phyloP scores from a whole-genome alignment of 2,888 invertebrate species.

The Aspidapion aeneum region DNA sequence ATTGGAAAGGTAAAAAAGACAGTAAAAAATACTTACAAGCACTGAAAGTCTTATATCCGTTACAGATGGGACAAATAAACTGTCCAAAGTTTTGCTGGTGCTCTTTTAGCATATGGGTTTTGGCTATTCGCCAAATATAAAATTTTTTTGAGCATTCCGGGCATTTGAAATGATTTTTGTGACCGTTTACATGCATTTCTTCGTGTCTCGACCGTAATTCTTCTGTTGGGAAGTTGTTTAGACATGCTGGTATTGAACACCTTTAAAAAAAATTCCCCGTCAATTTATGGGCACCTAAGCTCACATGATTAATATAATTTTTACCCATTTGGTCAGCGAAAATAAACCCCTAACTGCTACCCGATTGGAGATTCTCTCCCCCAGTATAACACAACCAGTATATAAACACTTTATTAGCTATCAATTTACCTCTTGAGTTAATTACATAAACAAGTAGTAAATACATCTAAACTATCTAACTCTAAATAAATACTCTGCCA shows the following conservation, averaged over 20 bases:
- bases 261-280: constrained; percentile 37
- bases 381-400: too few relatives aligned
- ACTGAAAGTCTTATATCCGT: constrained; percentile 53
- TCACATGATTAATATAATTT: too few relatives aligned
- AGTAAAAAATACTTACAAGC: constrained; percentile 46
- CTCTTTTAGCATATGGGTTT: constrained; percentile 65
- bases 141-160: constrained; percentile 52
- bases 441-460: too few relatives aligned
- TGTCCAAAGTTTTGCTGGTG: constrained; percentile 61
- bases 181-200: constrained; percentile 50
- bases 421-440: too few relatives aligned
- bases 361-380: too few relatives aligned
- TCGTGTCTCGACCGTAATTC: constrained; percentile 50
- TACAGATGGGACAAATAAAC: constrained; percentile 56
- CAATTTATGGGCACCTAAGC: too few relatives aligned
- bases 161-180: constrained; percentile 51
- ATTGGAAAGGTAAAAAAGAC: too few relatives aligned
- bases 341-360: constrained; percentile 1
- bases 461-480: too few relatives aligned
- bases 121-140: constrained; percentile 62
- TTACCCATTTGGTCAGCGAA: neutral
- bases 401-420: too few relatives aligned
- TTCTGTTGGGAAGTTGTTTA: constrained; percentile 51
- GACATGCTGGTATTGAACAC: constrained; percentile 54
- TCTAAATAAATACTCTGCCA: too few relatives aligned